Base-by-base conservation (phyloP, 2,797 vertebrate genomes). In the Buceros bicornis region DNA sequence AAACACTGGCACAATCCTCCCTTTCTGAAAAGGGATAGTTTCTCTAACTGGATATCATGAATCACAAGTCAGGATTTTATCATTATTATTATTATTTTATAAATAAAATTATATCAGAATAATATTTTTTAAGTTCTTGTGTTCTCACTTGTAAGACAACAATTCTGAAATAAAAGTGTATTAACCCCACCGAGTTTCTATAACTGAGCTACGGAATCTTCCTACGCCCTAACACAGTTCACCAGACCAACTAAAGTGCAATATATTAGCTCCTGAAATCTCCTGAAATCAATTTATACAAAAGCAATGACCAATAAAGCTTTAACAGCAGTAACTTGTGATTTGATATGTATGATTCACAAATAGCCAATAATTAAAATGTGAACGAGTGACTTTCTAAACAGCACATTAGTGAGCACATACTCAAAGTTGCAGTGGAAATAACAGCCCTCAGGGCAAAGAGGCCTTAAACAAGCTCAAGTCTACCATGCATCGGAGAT, bases 401-500 rank as follows among this genome's bases (percentile, higher is more conserved):
- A 45, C 6, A 10, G 42, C 33, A 3, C 17, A 35, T 40, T 24
- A 69, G 4, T 22, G 21, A 64, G 62, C 31, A 35, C 2, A 0
- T 43, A 70, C 50, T 66, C 28, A 14, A 60, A 87, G 20, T 20
- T 24, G 26, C 35, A 56, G 77, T 12, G 16, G 64, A 89, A 87
- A 42, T 28, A 28, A 64, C 26, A 94, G 31, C 31, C 57, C 43
- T 18, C 21, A 5, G n/a, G 2, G 10, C 26, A 45, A 25, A 51
- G 22, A 61, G 31, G 18, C n/a, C 8, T 47, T 25, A 50, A 40
- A 37, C 13, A 61, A 79, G 50, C 26, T 69, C 13, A 7, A 8
- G 21, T 15, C 19, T 57, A 31, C 24, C 33, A 21, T 56, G n/a
- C 56, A n/a, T 21, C 51, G 21, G 29, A 80, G 60, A 42, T 29